These are phyloP conservation scores for Phenganax marumi DNA, from an alignment of 92 coral and sea anemone species.

Conservation along the genomic window DNA sequence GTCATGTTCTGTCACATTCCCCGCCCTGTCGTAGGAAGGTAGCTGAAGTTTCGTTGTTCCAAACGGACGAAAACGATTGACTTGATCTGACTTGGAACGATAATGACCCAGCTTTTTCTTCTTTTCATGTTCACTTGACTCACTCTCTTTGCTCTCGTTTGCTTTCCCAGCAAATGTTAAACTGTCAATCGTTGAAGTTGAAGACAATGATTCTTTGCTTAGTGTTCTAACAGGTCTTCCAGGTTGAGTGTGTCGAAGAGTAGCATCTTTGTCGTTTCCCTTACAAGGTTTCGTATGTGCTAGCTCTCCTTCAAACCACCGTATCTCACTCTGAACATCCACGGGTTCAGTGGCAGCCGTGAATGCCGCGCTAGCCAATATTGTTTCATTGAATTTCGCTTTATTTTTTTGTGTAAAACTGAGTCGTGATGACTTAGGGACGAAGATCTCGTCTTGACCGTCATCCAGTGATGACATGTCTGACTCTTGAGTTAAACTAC, in stretches of 20 bases:
- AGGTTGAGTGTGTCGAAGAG: neutral
- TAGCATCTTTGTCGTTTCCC: conserved; percentile 20
- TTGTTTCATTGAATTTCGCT: conserved; percentile 66
- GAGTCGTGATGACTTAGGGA: conserved; percentile 44
- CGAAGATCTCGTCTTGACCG: conserved; percentile 30
- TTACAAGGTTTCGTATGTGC: conserved; percentile 48
- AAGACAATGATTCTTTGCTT: conserved; percentile 32
- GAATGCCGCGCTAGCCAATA: conserved; percentile 86
- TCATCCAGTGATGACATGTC: conserved; percentile 28
- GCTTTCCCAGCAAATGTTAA: conserved; percentile 15
- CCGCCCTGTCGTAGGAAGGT: neutral
- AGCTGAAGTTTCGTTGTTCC: conserved; percentile 7
- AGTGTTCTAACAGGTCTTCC: neutral
- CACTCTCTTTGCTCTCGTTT: conserved; percentile 7
- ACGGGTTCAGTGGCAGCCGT: conserved; percentile 85
- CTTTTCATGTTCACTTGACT: conserved; percentile 43
- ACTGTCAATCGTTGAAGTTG: conserved; percentile 25
- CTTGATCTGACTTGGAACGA: conserved; percentile 89
- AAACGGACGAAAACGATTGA: conserved; percentile 44
- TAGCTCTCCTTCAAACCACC: conserved; percentile 78
- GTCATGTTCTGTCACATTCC: neutral
- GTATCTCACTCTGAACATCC: conserved; percentile 64
- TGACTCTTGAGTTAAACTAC: neutral
- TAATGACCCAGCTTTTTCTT: conserved; percentile 77
- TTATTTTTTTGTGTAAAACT: conserved; percentile 55